phyloP scores from a whole-genome alignment of 2,113 vertebrate genomes.

The cattle (Bos taurus) region ARS-UCD2.0 NC_037342.1:17444501-17445000 shows the following conservation, averaged over 20 bases:
- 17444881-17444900: neutral
- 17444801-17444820: constrained; percentile 29
- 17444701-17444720: neutral
- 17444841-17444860: neutral
- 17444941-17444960: neutral
- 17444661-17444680: neutral
- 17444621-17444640: neutral
- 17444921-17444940: too few relatives aligned
- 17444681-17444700: neutral
- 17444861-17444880: neutral
- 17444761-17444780: neutral
- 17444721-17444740: neutral
- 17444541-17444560: neutral
- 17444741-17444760: neutral
- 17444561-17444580: neutral
- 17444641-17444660: neutral
- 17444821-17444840: neutral
- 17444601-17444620: neutral
- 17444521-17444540: neutral
- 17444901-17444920: neutral
- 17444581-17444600: neutral
- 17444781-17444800: neutral
- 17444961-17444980: neutral
- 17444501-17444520: neutral
- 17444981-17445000: neutral